Evolutionary conservation across 2,797 vertebrate genomes (phyloP), one percentile per base, ranked within the genome.

Genomic region (Pseudomugil tenellus): DNA sequence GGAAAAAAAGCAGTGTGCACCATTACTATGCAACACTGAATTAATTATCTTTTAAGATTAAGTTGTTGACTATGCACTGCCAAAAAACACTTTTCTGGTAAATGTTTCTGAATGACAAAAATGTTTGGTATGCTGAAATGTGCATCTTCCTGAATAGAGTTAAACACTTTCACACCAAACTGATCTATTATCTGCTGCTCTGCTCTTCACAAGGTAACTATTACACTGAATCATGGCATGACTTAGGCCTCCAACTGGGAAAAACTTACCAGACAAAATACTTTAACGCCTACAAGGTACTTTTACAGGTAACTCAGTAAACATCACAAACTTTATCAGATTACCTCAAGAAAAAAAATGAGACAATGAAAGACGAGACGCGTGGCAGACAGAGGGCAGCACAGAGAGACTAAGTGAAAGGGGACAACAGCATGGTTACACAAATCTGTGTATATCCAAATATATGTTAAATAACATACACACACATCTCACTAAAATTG

Each of bases 111-210:
- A 76, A 19, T 19, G 37, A 64, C 46, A 17, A 9, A 19, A 51
- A 19, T 67, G 67, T 64, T 76, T 57, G 5, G 21, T 65, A 19
- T 39, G 0, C 8, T 32, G 37, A n/a, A n/a, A n/a, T 26, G 29
- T 12, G 62, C 59, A 63, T 64, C 49, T 72, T 79, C 62, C 74
- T 75, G 60, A 53, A 4, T 19, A n/a, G 31, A 41, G 72, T 55
- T 74, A 70, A 67, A 55, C 17, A 14, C 46, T 67, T 72, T 80
- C 31, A 49, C 21, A 6, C 51, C 55, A 46, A 35, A 64, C 65
- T 51, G 32, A 23, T 57, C 8, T 19, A 69, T 63, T 34, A 68
- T 62, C 68, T 77, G 61, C 51, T 16, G 61, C 51, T 16, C 23
- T 13, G 26, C n/a, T 21, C 62, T 37, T 67, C 49, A 37, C 56